phyloP scores from a whole-genome alignment of 2,113 vertebrate genomes.

The Galbula dea region DNA sequence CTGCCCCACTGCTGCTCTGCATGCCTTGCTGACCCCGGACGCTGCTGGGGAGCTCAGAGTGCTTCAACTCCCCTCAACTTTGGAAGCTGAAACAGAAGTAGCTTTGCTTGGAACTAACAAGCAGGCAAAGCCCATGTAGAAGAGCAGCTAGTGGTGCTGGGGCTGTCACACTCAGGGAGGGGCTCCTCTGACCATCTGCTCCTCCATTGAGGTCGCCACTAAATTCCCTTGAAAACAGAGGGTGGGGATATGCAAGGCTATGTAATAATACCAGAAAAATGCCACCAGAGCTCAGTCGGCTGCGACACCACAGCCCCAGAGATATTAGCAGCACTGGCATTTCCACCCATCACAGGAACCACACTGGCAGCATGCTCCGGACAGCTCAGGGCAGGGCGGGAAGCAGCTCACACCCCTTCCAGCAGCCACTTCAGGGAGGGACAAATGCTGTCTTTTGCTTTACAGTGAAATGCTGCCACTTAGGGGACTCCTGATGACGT shows the following conservation, averaged over 20 bases:
- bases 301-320: conserved; percentile 50
- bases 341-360: conserved; percentile 66
- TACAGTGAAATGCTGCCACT: conserved; percentile 64
- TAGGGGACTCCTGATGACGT: conserved; percentile 57
- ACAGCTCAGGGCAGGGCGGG: conserved; percentile 42
- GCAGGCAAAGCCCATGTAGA: conserved; percentile 36
- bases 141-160: conserved; percentile 7
- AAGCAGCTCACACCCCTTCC: conserved; percentile 57
- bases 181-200: neutral
- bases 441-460: neutral
- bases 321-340: conserved; percentile 37
- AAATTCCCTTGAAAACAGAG: conserved; percentile 68
- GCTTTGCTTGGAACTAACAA: conserved; percentile 35
- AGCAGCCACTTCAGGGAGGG: conserved; percentile 59
- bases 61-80: neutral
- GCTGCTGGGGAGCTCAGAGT: conserved; percentile 9
- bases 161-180: conserved; percentile 36
- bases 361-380: conserved; percentile 40
- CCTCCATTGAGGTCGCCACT: neutral
- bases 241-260: conserved; percentile 56
- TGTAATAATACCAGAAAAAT: conserved; percentile 62
- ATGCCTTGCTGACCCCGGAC: neutral
- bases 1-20: neutral
- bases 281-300: conserved; percentile 50
- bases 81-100: conserved; percentile 34